These are phyloP conservation scores for Gonatopus flavifemur DNA, from an alignment of 1,140 invertebrate species.

Conservation along the genomic window DNA sequence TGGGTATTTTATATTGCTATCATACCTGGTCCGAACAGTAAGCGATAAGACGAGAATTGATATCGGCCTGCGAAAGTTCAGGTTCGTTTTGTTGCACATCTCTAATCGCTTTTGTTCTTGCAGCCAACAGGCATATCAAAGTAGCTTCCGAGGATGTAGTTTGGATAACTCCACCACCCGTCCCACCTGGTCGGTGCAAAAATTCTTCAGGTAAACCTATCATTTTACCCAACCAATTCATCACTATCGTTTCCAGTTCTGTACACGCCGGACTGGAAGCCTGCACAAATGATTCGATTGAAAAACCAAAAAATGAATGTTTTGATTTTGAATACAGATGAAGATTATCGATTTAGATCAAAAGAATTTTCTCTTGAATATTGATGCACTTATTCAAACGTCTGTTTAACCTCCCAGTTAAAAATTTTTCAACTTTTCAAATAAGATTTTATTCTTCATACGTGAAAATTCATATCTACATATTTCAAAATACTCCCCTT, in stretches of 20 bases:
- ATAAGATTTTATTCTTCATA: too few species aligned
- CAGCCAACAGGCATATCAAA: conserved; percentile 85
- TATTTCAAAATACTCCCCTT: too few species aligned
- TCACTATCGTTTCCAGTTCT: conserved; percentile 93
- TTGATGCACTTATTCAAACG: too few species aligned
- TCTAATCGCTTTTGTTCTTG: conserved; percentile 80
- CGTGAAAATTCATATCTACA: too few species aligned
- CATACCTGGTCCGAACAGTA: conserved; percentile 89
- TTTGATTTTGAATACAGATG: too few species aligned
- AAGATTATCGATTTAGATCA: too few species aligned
- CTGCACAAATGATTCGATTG: conserved; percentile 52
- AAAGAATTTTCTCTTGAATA: too few species aligned
- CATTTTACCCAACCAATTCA: conserved; percentile 98
- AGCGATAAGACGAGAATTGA: conserved; percentile 87
- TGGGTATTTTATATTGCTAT: background rate
- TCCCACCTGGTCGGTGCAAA: conserved; percentile 73
- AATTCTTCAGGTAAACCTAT: conserved; percentile 89
- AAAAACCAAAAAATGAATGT: too few species aligned
- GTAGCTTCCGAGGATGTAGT: conserved; percentile 92
- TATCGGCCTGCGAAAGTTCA: conserved; percentile 81
- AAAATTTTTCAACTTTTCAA: too few species aligned
- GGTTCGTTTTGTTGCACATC: conserved; percentile 65
- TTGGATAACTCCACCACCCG: conserved; percentile 91
- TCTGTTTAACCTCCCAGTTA: too few species aligned
- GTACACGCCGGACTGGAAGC: conserved; percentile 94